Evolutionary conservation across 2,888 invertebrate genomes (phyloP).

Genomic region (Scaptomyza tumidula): DNA sequence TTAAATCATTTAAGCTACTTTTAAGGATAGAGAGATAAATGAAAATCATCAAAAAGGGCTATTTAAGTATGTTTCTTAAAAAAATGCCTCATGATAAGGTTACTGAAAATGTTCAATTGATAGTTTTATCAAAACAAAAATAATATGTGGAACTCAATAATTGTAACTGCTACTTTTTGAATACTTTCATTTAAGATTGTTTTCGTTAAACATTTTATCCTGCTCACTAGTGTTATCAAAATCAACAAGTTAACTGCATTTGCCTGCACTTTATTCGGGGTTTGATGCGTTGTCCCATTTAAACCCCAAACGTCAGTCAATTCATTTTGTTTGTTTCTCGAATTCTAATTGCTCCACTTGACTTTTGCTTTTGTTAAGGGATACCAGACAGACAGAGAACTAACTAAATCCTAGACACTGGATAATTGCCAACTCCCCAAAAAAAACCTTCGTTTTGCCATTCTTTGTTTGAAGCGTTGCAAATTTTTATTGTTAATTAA

Average conservation of each 20-base stretch:
- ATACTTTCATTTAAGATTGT: not conserved
- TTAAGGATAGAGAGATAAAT: too few relatives aligned
- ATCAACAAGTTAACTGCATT: constrained; percentile 71
- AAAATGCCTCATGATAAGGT: too few relatives aligned
- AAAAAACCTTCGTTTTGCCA: constrained; percentile 28
- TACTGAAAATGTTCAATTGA: too few relatives aligned
- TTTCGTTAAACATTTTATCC: not conserved
- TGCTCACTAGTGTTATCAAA: constrained; percentile 26
- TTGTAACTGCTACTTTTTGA: too few relatives aligned
- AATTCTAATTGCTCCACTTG: constrained; percentile 52
- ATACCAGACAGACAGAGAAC: constrained; percentile 12
- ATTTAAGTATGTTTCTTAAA: too few relatives aligned
- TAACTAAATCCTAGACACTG: constrained; percentile 30
- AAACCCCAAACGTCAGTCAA: constrained; percentile 9
- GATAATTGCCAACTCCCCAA: constrained; percentile 14
- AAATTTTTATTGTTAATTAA: constrained; percentile 56
- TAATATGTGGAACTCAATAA: too few relatives aligned
- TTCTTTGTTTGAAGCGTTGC: not conserved
- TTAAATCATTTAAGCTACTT: too few relatives aligned
- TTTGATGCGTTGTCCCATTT: constrained; percentile 17
- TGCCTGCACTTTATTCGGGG: constrained; percentile 22
- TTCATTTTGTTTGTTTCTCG: constrained; percentile 50
- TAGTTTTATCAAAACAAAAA: too few relatives aligned
- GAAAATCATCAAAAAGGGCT: too few relatives aligned
- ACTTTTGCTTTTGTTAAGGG: constrained; percentile 13